Base-by-base conservation (phyloP, 1,140 invertebrate genomes). In the Drosophila tristis region DNA sequence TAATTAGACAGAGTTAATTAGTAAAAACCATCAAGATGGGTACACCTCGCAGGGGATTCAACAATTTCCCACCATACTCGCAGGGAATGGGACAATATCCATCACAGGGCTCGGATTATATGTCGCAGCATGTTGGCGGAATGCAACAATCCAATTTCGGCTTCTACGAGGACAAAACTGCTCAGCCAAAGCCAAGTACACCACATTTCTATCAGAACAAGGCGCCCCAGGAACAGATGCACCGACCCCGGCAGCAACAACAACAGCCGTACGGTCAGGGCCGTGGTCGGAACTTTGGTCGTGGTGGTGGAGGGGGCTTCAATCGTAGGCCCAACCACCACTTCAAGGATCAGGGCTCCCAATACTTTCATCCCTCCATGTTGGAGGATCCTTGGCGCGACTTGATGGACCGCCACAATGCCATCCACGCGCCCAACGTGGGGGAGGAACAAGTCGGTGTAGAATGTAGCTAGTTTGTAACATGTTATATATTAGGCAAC, bases 331-430 rank as follows among this genome's bases (percentile, higher is more conserved):
- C 35, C 13, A 35, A 60, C 13, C 62, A 64, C 20, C 66, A 53
- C 5, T 51, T 63, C 15, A 53, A 67, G 3, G 49, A 73, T 5
- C 68, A 39, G 0, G 15, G 62, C 11, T 51, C 74, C 0, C 74
- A 79, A 20, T 91, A 91, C 42, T 79, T 78, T 20, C 90, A 91
- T 39, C 74, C 45, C 0, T 91, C 90, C 0, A 91, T 91, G 90
- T 39, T 91, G 5, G 90, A 91, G 54, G 90, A 91, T 66, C 90
- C 90, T 0, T 91, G 90, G 90, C 66, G 53, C 0, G 85, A 91
- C 9, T 49, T 91, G 2, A 74, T 91, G 66, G 70, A 79, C 25
- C 78, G 87, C 2, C 59, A 86, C 29, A 54, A 84, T 50, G 84
- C 80, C 6, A 84, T 90, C n/a, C 57, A 86, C 15, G 73, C 71